Evolutionary conservation across 2,888 invertebrate species (phyloP).

Genomic region (Frankliniella intonsa): DNA sequence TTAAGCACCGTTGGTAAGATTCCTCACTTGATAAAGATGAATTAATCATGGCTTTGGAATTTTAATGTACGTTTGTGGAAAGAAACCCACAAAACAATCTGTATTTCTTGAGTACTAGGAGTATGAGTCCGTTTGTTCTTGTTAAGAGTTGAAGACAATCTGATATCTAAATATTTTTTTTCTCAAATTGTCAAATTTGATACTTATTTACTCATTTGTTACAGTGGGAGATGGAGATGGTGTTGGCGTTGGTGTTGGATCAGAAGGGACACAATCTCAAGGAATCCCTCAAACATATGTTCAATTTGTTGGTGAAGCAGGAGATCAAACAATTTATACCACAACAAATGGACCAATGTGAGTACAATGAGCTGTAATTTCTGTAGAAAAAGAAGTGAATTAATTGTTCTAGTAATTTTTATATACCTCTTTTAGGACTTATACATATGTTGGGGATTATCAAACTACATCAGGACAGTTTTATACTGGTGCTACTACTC

Average conservation of each 20-base stretch:
- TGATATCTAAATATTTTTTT: constrained; percentile 21
- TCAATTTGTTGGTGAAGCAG: constrained; percentile 59
- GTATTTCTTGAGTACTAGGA: too few relatives aligned
- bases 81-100: too few relatives aligned
- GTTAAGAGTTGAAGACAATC: not conserved
- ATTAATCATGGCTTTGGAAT: not conserved
- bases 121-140: not conserved
- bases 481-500: constrained; percentile 60
- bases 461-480: constrained; percentile 64
- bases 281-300: constrained; percentile 53
- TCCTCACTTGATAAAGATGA: not conserved
- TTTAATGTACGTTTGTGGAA: not conserved
- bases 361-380: constrained; percentile 40
- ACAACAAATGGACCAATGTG: constrained; percentile 62
- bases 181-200: constrained; percentile 20
- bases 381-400: not conserved
- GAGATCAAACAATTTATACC: constrained; percentile 56
- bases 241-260: constrained; percentile 53
- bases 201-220: constrained; percentile 38
- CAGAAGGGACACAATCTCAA: constrained; percentile 36
- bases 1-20: constrained; percentile 38
- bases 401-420: not conserved
- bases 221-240: constrained; percentile 50
- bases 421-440: constrained; percentile 52
- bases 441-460: constrained; percentile 59